Percentiles rank a stretch among this genome's conserved stretches.
Conservation (phyloP, 1,140 invertebrate species). For the Pachyrhynchus sulphureomaculatus region DNA sequence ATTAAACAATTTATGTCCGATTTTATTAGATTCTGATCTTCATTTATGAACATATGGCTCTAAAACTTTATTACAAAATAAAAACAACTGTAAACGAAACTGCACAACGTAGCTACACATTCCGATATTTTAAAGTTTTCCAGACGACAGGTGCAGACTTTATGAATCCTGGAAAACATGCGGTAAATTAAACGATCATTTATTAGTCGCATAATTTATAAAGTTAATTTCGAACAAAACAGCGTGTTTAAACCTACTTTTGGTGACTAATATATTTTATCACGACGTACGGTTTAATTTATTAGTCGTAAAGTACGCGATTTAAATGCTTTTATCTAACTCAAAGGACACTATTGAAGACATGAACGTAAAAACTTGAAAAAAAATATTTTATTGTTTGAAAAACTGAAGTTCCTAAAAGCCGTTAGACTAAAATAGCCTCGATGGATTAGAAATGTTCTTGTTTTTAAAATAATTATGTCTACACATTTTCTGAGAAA, state of each 20-base stretch:
- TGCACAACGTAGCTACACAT: not conserved
- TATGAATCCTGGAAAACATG: not conserved
- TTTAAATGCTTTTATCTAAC: too few species aligned
- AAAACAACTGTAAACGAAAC: not conserved
- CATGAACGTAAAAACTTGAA: not conserved
- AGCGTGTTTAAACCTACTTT: constrained; percentile 1
- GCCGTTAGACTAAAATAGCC: too few species aligned
- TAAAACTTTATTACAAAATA: not conserved
- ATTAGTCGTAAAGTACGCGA: too few species aligned
- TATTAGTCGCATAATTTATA: not conserved
- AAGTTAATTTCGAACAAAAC: constrained; percentile 2
- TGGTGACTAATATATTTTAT: not conserved
- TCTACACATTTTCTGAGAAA: too few species aligned
- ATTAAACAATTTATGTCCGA: constrained; percentile 2
- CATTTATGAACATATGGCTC: not conserved
- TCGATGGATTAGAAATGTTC: too few species aligned
- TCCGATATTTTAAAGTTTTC: constrained; percentile 2
- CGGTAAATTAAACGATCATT: constrained; percentile 10
- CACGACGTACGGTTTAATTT: too few species aligned
- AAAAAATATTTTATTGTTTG: not conserved
- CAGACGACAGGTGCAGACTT: constrained; percentile 10
- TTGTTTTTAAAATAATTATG: too few species aligned
- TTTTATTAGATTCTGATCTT: constrained; percentile 6
- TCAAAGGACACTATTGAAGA: not conserved
- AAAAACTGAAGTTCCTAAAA: too few species aligned